Base-by-base conservation (phyloP, 2,113 vertebrate genomes). In the Phyllopteryx taeniolatus region DNA sequence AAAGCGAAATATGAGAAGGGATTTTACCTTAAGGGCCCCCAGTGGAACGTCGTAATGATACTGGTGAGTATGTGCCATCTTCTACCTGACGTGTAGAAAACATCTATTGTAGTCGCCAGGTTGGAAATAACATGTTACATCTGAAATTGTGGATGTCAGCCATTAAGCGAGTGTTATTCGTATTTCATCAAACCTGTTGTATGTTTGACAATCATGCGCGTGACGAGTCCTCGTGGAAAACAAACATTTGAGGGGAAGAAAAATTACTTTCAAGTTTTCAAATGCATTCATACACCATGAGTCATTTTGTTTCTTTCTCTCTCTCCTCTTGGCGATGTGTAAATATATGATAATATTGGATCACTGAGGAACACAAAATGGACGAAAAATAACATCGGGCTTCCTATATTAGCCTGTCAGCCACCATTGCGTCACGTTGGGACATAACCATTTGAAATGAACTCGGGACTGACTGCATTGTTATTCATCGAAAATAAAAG, bases 1-100 rank as follows among this genome's bases (percentile, higher is more conserved):
- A 66, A 66, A 44, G 20, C 63, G n/a, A 47, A 66, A 22, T 39
- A 44, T 66, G 63, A 22, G n/a, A 46, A 27, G 63, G 43, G 43
- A 66, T 61, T 61, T 61, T 39, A 17, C 31, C 31, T 61, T 17
- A 61, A 35, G 59, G 59, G 27, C 31, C 31, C 35, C 59, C 10
- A 35, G 59, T 31, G 59, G 59, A 61, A 35, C 59, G 59, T 61
- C 31, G 59, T 35, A 33, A 31, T 33, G 14, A 61, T 35, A 27
- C 33, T 65, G 63, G 63, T 66, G 43, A 66, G 63, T 66, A 44
- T 9, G 20, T 46, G n/a, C 46, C 43, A 46, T 46, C 43, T 27
- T 47, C 63, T 27, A 5, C 12, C 46, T 27, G 22, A 61, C 59
- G 31, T 61, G 31, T 35, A 35, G 59, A 35, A 61, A 61, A 33